Evolutionary conservation across 1,140 invertebrate species (phyloP), one percentile per base, ranked within the genome.

Genomic region (Akabosia matsudoensis): DNA sequence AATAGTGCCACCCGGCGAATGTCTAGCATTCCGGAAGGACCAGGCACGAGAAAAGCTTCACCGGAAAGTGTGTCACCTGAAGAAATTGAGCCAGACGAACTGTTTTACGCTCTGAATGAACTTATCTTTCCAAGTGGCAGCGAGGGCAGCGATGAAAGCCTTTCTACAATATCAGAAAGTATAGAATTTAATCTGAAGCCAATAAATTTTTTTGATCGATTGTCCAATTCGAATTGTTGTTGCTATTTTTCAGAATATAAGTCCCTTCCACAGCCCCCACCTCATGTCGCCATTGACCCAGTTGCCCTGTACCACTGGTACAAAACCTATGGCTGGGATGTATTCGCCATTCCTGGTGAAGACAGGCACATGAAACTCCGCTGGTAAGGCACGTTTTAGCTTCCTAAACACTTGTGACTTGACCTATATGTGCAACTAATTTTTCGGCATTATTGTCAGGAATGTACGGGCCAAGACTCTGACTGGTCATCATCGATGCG

Each of bases 261-360:
- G 30, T 37, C 34, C 1, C 70, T 51, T 7, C 26, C 24, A 16
- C 18, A 7, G 70, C 33, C 33, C 22, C 70, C 70, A 37, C 37
- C 37, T 13, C 33, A 72, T 72, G 70, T 51, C 4, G 70, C 37
- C 4, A 14, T 70, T 1, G 79, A 79, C 67, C 80, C 80, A 0
- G 80, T 81, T 16, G 56, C 78, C 10, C 37, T 79, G 1, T 81
- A 79, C 34, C 78, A 81, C 61, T 81, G 34, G 33, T 81, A 81
- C 70, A 81, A 81, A 75, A 34, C 45, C 0, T 37, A 45, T 45
- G 52, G 76, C 28, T 81, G 80, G 80, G 78, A 78, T 30, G 73
- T 73, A 26, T 76, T 79, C 26, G 74, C 76, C 73, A 22, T 56
- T 0, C 80, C 80, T 74, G 80, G 80, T n/a, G 76, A 79, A 33